phyloP scores from a whole-genome alignment of 1,140 invertebrate species.

The Cotesia chilonis region DNA sequence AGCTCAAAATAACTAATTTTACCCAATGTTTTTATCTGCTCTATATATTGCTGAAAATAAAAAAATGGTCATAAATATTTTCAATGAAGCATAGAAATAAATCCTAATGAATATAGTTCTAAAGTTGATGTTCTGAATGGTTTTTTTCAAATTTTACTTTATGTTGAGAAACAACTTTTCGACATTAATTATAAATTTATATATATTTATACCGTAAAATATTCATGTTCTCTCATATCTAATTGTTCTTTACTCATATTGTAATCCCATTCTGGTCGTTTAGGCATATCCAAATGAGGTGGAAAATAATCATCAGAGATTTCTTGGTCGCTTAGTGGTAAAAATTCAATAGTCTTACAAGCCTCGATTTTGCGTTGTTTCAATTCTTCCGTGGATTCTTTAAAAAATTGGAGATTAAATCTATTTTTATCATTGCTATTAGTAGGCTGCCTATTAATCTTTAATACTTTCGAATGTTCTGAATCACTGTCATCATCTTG shows the following conservation, averaged over 20 bases:
- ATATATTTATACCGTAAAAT: slow-evolving; percentile 70
- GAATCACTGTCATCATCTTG: slow-evolving; percentile 47
- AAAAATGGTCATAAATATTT: background rate
- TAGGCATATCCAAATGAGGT: slow-evolving; percentile 81
- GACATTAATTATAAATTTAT: background rate
- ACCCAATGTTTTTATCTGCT: slow-evolving; percentile 64
- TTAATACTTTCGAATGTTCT: slow-evolving; percentile 50
- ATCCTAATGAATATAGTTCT: background rate
- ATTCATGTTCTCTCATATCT: slow-evolving; percentile 78
- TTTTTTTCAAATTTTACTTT: background rate
- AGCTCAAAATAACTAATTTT: slow-evolving; percentile 83
- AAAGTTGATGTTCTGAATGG: too few relatives aligned
- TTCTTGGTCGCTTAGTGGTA: slow-evolving; percentile 73
- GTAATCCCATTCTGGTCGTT: slow-evolving; percentile 83
- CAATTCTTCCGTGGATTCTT: slow-evolving; percentile 76
- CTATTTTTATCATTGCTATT: slow-evolving; percentile 62
- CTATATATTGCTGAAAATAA: slow-evolving; percentile 69
- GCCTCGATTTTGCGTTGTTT: slow-evolving; percentile 73
- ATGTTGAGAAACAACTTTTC: slow-evolving; percentile 16
- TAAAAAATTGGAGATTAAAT: slow-evolving; percentile 80
- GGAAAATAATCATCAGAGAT: slow-evolving; percentile 78
- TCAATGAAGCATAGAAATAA: background rate
- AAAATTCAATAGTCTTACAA: slow-evolving; percentile 66
- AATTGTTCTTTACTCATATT: slow-evolving; percentile 75
- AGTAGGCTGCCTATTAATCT: slow-evolving; percentile 65